A percentile compares a stretch with the other conserved stretches of the same genome.
These are phyloP conservation scores for Amyelois transitella DNA, from an alignment of 1,140 invertebrate genomes.

Conservation along the genomic window DNA sequence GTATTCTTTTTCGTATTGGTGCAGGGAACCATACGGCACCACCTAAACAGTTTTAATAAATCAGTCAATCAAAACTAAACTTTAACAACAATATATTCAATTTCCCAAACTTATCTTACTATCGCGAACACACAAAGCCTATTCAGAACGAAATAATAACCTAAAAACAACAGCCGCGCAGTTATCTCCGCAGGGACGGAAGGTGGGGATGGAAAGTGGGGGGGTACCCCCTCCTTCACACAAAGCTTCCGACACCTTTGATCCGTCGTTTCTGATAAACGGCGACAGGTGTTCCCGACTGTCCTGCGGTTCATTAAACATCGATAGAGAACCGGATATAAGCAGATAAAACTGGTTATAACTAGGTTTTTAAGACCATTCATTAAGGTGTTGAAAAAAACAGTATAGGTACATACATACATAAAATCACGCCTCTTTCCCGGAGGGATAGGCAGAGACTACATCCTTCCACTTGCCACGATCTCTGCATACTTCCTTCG, in stretches of 20 bases:
- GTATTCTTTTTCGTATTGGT: too few relatives aligned
- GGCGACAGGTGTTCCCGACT: conserved; percentile 1
- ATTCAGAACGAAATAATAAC: neutral
- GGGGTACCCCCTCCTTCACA: neutral
- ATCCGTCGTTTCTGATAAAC: neutral
- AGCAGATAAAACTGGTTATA: neutral
- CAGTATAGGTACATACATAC: too few relatives aligned
- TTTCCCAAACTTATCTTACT: neutral
- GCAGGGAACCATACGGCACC: too few relatives aligned
- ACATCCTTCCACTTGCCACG: too few relatives aligned
- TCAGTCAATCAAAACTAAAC: too few relatives aligned
- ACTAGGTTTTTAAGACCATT: neutral
- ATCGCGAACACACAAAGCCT: neutral
- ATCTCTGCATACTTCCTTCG: too few relatives aligned
- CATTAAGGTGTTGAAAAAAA: too few relatives aligned
- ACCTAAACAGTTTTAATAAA: too few relatives aligned
- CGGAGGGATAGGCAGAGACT: too few relatives aligned
- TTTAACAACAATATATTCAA: neutral
- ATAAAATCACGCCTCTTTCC: too few relatives aligned
- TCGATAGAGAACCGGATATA: neutral
- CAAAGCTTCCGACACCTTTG: conserved; percentile 4
- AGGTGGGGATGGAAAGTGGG: neutral
- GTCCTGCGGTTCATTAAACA: neutral
- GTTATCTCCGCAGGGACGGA: neutral
- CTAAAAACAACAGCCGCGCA: neutral